Conservation (phyloP, 2,797 vertebrate genomes). For the Smutsia gigantea region DNA sequence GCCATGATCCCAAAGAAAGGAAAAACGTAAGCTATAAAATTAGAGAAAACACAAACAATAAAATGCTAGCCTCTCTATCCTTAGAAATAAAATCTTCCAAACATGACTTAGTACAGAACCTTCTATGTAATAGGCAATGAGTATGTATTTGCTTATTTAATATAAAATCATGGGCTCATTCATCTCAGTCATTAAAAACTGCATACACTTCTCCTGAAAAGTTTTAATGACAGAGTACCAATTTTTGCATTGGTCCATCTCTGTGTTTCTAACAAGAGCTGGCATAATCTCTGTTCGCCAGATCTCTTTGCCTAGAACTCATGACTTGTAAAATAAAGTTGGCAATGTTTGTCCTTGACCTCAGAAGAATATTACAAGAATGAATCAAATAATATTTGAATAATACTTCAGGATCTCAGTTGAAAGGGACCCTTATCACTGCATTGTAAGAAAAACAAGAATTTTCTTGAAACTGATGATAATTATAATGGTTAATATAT, state of each 20-base stretch:
- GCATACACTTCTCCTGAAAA: neutral
- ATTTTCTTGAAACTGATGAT: neutral
- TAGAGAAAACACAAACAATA: neutral
- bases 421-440: neutral
- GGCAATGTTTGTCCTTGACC: neutral
- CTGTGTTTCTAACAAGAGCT: neutral
- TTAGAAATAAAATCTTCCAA: slow-evolving; percentile 54
- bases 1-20: neutral
- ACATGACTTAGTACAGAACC: neutral
- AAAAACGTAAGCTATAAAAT: slow-evolving; percentile 42
- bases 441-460: neutral
- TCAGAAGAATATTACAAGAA: neutral
- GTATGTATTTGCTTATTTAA: neutral
- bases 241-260: neutral
- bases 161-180: neutral
- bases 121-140: neutral
- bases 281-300: neutral
- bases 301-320: neutral
- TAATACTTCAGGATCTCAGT: neutral
- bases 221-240: neutral
- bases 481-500: neutral
- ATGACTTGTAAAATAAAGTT: slow-evolving; percentile 37
- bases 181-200: neutral
- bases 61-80: neutral
- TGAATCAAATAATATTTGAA: neutral